Conservation (phyloP, 2,113 vertebrate genomes). For the Prunella himalayana region DNA sequence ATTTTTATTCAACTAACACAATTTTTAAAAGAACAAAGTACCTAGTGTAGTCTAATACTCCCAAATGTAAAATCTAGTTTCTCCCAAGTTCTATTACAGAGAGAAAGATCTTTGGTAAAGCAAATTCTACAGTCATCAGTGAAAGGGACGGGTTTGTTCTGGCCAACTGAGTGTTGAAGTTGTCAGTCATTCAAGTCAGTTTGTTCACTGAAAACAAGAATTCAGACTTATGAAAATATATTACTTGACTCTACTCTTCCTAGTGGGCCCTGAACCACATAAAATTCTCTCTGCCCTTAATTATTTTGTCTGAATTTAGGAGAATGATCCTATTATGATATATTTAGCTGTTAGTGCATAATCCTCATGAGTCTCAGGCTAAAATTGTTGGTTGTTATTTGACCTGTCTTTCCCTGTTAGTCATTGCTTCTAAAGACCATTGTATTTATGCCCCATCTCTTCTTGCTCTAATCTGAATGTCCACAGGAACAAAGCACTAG, state of each 20-base stretch:
- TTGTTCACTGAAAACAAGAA: background rate
- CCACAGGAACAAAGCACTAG: background rate
- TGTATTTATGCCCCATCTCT: background rate
- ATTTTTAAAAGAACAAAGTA: background rate
- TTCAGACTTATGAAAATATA: background rate
- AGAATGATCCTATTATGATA: background rate
- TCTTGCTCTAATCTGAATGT: background rate
- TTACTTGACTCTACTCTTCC: background rate
- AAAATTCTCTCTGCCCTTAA: background rate
- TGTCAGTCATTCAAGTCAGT: background rate
- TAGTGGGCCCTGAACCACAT: background rate
- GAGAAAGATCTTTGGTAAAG: background rate
- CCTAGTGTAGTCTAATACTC: background rate
- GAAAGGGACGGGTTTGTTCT: background rate
- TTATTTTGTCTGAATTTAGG: slow-evolving; percentile 15
- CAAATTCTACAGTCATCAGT: background rate
- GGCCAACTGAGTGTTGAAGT: background rate
- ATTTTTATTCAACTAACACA: background rate
- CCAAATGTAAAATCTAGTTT: background rate
- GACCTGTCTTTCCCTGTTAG: slow-evolving; percentile 16
- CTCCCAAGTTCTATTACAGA: background rate
- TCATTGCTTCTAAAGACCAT: background rate
- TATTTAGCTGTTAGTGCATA: slow-evolving; percentile 3
- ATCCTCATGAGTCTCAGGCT: background rate
- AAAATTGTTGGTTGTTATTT: slow-evolving; percentile 16